A percentile compares a stretch with the other conserved stretches of the same genome.
These are phyloP conservation scores for Clistopyga incitator DNA, from an alignment of 2,888 invertebrate species.

Conservation along the genomic window DNA sequence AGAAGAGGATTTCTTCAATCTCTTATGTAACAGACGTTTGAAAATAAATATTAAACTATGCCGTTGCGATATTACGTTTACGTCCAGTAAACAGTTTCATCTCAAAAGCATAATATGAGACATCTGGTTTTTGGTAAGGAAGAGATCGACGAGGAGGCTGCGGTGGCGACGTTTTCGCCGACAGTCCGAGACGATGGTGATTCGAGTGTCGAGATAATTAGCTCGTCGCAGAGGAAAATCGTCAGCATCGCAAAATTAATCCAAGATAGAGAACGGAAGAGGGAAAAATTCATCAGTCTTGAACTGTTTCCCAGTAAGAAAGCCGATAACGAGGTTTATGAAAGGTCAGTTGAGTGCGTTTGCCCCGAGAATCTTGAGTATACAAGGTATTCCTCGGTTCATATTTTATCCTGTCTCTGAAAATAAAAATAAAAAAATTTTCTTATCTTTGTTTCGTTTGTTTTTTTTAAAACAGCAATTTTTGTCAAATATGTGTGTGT, in stretches of 20 bases:
- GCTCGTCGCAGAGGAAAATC: constrained; percentile 14
- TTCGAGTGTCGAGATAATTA: not conserved
- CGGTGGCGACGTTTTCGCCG: constrained; percentile 1
- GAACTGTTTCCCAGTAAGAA: constrained; percentile 73
- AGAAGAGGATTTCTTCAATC: not conserved
- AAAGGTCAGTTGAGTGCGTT: constrained; percentile 72
- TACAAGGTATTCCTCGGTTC: not conserved
- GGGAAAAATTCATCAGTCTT: constrained; percentile 76
- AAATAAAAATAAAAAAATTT: no score
- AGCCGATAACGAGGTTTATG: constrained; percentile 66
- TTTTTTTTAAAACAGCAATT: no score
- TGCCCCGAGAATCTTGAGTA: constrained; percentile 3
- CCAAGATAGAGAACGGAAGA: constrained; percentile 65
- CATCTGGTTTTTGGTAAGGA: constrained; percentile 37
- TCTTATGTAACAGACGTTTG: not conserved
- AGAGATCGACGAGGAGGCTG: not conserved
- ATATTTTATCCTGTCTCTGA: no score
- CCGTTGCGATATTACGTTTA: not conserved
- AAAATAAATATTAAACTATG: not conserved
- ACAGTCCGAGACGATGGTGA: not conserved
- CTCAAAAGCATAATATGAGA: constrained; percentile 1
- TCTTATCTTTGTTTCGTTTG: no score
- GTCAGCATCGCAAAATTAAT: constrained; percentile 63
- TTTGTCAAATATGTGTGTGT: no score
- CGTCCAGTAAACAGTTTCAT: constrained; percentile 1